phyloP scores from a whole-genome alignment of 2,888 invertebrate species.

The Pinctada fucata region DNA sequence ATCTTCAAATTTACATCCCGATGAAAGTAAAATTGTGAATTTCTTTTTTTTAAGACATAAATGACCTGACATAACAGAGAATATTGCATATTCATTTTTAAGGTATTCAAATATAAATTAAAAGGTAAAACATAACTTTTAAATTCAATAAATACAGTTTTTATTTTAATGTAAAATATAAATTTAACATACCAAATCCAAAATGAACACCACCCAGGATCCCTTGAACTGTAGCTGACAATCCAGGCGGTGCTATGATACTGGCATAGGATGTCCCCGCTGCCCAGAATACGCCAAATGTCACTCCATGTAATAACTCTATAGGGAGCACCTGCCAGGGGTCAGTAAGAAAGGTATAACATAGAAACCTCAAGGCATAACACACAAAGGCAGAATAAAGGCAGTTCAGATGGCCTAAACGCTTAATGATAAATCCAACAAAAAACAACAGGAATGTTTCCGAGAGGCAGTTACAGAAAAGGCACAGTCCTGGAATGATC shows the following conservation, averaged over 20 bases:
- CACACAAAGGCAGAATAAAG: conserved; percentile 90
- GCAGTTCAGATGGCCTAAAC: conserved; percentile 85
- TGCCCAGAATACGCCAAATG: conserved; percentile 94
- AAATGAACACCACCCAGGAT: conserved; percentile 93
- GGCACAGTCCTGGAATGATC: conserved; percentile 67
- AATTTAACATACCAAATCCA: conserved; percentile 83
- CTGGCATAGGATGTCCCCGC: conserved; percentile 93
- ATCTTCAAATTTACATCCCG: too few species aligned
- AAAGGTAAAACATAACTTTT: too few species aligned
- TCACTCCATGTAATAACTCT: conserved; percentile 91
- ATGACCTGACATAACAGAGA: too few species aligned
- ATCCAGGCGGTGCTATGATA: conserved; percentile 88
- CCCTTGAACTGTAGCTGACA: conserved; percentile 91
- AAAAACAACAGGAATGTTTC: conserved; percentile 81
- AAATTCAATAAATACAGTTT: too few species aligned
- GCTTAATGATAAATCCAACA: conserved; percentile 88
- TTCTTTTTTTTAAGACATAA: too few species aligned
- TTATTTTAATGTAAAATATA: too few species aligned
- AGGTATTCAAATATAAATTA: too few species aligned
- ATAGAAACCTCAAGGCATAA: conserved; percentile 87
- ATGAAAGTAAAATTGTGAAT: too few species aligned
- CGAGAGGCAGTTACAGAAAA: conserved; percentile 62
- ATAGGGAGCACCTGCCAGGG: conserved; percentile 91
- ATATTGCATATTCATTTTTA: too few species aligned
- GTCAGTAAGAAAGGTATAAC: conserved; percentile 87